Evolutionary conservation across 1,140 invertebrate genomes (phyloP).

Genomic region (Macrobrachium nipponense): DNA sequence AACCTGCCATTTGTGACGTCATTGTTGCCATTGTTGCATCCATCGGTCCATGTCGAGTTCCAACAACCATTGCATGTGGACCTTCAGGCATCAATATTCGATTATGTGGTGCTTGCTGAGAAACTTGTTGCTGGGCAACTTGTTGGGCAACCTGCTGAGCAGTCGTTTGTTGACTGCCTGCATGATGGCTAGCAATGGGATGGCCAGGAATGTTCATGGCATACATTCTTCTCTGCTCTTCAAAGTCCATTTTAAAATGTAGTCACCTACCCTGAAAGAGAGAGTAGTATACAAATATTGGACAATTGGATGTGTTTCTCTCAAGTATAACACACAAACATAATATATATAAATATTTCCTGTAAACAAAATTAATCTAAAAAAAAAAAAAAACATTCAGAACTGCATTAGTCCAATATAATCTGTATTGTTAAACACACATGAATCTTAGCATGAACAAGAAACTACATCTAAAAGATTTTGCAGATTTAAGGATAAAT

Average conservation of each 20-base stretch:
- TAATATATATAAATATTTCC: too few relatives aligned
- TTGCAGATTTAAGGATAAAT: too few relatives aligned
- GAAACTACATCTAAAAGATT: neutral
- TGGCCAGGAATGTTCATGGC: conserved; percentile 41
- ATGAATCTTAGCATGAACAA: too few relatives aligned
- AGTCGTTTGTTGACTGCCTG: neutral
- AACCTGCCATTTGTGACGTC: conserved; percentile 5
- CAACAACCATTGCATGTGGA: neutral
- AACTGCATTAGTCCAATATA: too few relatives aligned
- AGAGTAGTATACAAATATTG: neutral
- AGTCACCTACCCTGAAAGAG: conserved; percentile 5
- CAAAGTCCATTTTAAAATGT: conserved; percentile 38
- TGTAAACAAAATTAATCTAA: too few relatives aligned
- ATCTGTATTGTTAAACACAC: too few relatives aligned
- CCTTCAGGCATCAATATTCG: neutral
- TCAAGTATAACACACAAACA: conserved; percentile 8
- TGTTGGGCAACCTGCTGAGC: conserved; percentile 30
- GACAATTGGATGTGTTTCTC: neutral
- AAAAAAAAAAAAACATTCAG: too few relatives aligned
- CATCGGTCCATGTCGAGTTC: conserved; percentile 10
- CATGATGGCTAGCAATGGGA: conserved; percentile 35
- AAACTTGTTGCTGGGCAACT: conserved; percentile 12
- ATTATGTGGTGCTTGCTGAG: neutral
- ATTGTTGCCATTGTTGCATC: conserved; percentile 20
- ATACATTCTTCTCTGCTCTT: conserved; percentile 46